phyloP scores from a whole-genome alignment of 2,888 invertebrate species.

The Lissonota sp. region DNA sequence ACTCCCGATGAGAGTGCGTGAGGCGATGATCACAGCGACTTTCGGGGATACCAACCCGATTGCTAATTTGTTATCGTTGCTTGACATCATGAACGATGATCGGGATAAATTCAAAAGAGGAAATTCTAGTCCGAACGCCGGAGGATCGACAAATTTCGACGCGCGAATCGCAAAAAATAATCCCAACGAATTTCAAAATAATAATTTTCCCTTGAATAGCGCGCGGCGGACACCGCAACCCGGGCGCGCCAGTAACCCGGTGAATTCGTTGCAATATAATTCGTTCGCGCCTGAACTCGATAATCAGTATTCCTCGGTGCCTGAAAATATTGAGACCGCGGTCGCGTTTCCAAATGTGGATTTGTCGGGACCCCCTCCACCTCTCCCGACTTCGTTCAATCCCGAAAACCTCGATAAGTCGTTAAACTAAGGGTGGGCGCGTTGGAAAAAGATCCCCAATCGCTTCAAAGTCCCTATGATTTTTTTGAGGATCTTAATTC shows the following conservation, averaged over 20 bases:
- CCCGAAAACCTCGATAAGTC: not conserved
- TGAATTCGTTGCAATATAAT: too few relatives aligned
- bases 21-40: constrained; percentile 5
- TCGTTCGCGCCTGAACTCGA: too few relatives aligned
- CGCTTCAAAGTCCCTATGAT: constrained; percentile 23
- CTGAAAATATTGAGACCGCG: too few relatives aligned
- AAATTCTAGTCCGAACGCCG: too few relatives aligned
- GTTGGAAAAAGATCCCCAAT: constrained; percentile 41
- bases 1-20: not conserved
- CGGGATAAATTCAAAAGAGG: not conserved
- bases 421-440: constrained; percentile 58
- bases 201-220: too few relatives aligned
- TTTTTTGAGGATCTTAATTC: constrained; percentile 50
- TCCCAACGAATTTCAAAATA: too few relatives aligned
- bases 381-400: not conserved
- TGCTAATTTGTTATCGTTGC: not conserved
- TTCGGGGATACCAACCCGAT: constrained; percentile 9
- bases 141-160: too few relatives aligned
- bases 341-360: too few relatives aligned
- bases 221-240: not conserved
- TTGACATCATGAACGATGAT: constrained; percentile 1
- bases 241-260: too few relatives aligned
- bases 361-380: not conserved
- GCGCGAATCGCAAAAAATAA: not conserved
- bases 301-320: too few relatives aligned